Conservation (phyloP, 2,113 vertebrate species). For the Archilochus colubris region DNA sequence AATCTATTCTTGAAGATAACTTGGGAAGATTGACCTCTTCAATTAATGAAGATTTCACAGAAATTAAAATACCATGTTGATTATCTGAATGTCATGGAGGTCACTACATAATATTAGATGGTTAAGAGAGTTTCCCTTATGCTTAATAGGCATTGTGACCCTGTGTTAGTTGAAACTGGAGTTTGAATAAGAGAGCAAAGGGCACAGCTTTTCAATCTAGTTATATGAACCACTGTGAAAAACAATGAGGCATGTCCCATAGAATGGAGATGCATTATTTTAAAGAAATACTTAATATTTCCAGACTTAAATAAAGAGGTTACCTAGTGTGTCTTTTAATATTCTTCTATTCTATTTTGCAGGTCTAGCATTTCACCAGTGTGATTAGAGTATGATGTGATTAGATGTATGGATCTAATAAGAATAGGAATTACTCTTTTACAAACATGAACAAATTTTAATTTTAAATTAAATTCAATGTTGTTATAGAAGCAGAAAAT, state of each 20-base stretch:
- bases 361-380: not conserved
- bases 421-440: not conserved
- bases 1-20: not conserved
- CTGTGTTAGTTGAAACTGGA: not conserved
- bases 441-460: not conserved
- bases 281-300: not conserved
- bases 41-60: slow-evolving; percentile 8
- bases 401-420: not conserved
- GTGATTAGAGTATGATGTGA: not conserved
- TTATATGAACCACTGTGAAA: not conserved
- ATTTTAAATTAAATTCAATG: not conserved
- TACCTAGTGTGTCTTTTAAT: not conserved
- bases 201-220: not conserved
- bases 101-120: not conserved
- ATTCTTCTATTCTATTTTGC: not conserved
- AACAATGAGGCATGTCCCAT: fast-evolving
- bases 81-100: not conserved
- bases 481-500: not conserved
- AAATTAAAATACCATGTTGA: slow-evolving; percentile 1
- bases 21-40: not conserved
- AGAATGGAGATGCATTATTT: not conserved
- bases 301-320: not conserved
- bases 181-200: not conserved
- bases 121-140: not conserved
- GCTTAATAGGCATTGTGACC: not conserved